phyloP scores from a whole-genome alignment of 1,140 invertebrate genomes.

The Nebria ingens region DNA sequence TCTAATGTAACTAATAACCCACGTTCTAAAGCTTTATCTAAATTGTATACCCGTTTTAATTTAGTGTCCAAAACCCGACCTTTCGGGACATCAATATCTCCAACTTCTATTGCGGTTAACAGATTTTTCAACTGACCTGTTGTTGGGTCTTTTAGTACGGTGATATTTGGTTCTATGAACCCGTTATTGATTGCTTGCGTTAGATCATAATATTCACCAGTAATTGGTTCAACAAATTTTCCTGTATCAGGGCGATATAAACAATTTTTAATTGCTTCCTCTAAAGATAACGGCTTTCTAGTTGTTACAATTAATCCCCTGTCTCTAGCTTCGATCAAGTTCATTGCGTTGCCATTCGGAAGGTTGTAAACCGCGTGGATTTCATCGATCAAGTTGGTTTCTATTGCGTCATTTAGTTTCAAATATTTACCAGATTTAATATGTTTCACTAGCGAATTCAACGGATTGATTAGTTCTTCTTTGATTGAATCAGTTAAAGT shows the following conservation, averaged over 20 bases:
- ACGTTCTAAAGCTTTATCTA: conserved; percentile 63
- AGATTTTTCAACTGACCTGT: conserved; percentile 64
- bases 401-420: conserved; percentile 62
- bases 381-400: conserved; percentile 61
- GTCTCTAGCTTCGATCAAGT: conserved; percentile 58
- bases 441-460: conserved; percentile 69
- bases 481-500: conserved; percentile 69
- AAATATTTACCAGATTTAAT: conserved; percentile 57
- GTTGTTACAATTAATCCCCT: conserved; percentile 64
- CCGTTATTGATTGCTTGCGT: conserved; percentile 57
- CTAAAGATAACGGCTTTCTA: conserved; percentile 56
- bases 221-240: conserved; percentile 64
- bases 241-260: conserved; percentile 69
- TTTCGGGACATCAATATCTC: conserved; percentile 62
- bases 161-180: conserved; percentile 65
- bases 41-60: conserved; percentile 57
- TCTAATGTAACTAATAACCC: conserved; percentile 61
- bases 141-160: conserved; percentile 63
- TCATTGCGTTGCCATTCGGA: conserved; percentile 48
- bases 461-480: conserved; percentile 70
- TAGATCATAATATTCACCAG: conserved; percentile 59
- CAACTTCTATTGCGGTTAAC: conserved; percentile 63
- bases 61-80: conserved; percentile 70
- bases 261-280: conserved; percentile 65
- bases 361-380: conserved; percentile 56